phyloP scores from a whole-genome alignment of 1,140 invertebrate species.

The Saccostrea glomerata region DNA sequence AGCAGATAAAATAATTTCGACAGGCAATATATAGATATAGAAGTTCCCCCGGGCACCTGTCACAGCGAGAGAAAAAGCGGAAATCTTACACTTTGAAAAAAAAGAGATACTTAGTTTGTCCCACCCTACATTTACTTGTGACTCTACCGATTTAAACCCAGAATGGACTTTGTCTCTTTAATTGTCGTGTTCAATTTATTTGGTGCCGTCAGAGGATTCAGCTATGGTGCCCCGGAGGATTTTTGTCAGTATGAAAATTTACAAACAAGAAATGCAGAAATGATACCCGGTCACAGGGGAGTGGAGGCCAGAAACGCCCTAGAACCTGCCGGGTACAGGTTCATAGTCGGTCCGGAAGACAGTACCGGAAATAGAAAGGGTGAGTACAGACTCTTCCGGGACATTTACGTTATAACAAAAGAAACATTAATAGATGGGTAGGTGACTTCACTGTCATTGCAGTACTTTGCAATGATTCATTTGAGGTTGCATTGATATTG shows the following conservation, averaged over 20 bases:
- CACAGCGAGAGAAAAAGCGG: neutral
- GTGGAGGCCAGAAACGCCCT: neutral
- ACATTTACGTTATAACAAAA: neutral
- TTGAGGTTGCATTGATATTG: too few relatives aligned
- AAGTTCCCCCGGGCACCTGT: neutral
- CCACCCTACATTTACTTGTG: neutral
- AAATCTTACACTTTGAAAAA: conserved; percentile 7
- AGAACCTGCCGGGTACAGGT: neutral
- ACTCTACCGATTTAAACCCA: neutral
- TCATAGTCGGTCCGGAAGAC: neutral
- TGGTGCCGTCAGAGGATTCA: neutral
- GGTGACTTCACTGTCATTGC: too few relatives aligned
- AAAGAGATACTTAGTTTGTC: neutral
- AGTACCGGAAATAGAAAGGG: neutral
- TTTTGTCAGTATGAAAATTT: conserved; percentile 45
- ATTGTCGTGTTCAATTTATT: neutral
- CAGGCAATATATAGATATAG: conserved; percentile 23
- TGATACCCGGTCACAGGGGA: conserved; percentile 42
- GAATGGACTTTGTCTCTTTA: neutral
- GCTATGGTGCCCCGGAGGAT: conserved; percentile 29
- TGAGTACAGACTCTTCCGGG: neutral
- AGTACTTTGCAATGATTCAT: too few relatives aligned
- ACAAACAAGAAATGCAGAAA: conserved; percentile 34
- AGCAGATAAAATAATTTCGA: conserved; percentile 20
- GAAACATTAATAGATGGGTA: too few relatives aligned